Percentiles rank a stretch among this genome's conserved stretches.
Conservation (phyloP, 2,888 invertebrate genomes). For the Melieria omissa region DNA sequence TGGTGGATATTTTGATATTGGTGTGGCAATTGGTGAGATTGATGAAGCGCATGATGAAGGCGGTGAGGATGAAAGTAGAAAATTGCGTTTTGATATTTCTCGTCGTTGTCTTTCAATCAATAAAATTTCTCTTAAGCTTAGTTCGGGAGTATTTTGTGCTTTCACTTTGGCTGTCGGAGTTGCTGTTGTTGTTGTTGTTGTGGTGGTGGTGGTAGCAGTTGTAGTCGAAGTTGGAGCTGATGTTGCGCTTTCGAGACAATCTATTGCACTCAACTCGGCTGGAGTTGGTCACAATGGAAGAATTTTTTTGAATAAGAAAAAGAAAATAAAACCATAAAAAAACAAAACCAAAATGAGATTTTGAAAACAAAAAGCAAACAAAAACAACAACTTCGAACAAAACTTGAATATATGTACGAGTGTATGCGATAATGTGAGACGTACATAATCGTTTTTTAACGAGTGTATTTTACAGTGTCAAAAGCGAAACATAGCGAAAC, state of each 20-base stretch:
- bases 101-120: constrained; percentile 60
- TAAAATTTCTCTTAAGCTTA: constrained; percentile 59
- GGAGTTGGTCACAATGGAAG: constrained; percentile 38
- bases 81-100: constrained; percentile 62
- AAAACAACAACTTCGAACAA: too few relatives aligned
- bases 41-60: constrained; percentile 49
- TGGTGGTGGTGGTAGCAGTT: constrained; percentile 30
- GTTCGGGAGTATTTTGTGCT: constrained; percentile 44
- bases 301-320: constrained; percentile 40
- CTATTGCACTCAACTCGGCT: constrained; percentile 60
- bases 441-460: too few relatives aligned
- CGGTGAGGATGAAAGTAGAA: constrained; percentile 63
- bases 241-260: constrained; percentile 47
- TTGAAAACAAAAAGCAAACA: too few relatives aligned
- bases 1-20: constrained; percentile 49
- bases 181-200: constrained; percentile 6
- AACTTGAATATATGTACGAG: too few relatives aligned
- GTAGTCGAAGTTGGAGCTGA: neutral
- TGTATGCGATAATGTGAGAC: too few relatives aligned
- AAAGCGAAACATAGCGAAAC: too few relatives aligned
- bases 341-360: constrained; percentile 15
- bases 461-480: too few relatives aligned
- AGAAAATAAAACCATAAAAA: constrained; percentile 38
- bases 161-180: constrained; percentile 13
- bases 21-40: constrained; percentile 30